phyloP scores from a whole-genome alignment of 37 sponge, comb jelly and placozoan genomes.

The Corticium candelabrum region DNA sequence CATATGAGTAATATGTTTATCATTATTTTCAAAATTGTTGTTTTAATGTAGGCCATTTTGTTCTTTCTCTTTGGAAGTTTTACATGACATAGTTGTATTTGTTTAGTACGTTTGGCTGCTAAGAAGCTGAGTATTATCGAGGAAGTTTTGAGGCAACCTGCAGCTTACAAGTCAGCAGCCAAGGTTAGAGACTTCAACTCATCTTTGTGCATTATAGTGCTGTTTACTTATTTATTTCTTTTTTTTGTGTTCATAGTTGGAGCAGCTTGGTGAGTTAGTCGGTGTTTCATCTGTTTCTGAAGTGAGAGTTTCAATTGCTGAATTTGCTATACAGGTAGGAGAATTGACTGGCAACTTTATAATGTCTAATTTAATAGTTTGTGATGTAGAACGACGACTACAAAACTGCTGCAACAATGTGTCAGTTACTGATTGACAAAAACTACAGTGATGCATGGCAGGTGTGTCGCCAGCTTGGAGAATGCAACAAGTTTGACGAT shows the following conservation, averaged over 20 bases:
- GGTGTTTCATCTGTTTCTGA: background rate
- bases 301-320: background rate
- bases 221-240: no score
- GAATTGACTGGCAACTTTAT: background rate
- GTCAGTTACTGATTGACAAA: background rate
- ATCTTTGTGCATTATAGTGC: no score
- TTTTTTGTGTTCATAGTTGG: no score
- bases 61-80: no score
- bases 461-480: background rate
- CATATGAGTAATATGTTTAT: no score
- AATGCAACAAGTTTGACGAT: background rate
- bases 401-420: background rate
- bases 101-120: slow-evolving; percentile 54
- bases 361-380: background rate
- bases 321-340: background rate
- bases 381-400: background rate
- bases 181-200: no score
- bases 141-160: slow-evolving; percentile 32
- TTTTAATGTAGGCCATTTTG: no score
- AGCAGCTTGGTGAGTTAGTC: background rate
- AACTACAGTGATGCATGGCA: background rate
- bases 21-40: no score
- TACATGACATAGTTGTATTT: no score
- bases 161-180: slow-evolving; percentile 39
- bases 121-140: slow-evolving; percentile 58